These are phyloP conservation scores for Drosophila ambigua DNA, from an alignment of 1,140 invertebrate species.

Conservation along the genomic window DNA sequence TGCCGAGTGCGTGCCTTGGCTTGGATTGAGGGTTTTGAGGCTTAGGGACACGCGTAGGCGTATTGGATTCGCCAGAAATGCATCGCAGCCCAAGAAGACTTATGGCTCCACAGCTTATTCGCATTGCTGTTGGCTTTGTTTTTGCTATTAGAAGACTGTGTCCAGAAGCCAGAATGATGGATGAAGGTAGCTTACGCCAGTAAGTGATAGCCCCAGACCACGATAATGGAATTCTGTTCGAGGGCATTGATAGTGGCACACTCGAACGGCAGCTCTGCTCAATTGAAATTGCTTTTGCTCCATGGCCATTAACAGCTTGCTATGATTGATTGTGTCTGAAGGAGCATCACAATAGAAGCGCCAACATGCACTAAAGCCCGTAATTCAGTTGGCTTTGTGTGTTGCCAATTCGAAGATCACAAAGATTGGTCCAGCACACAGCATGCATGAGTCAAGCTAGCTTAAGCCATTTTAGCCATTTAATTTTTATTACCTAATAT, in stretches of 20 bases:
- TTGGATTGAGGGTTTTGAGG: no score
- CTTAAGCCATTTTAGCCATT: constrained; percentile 42
- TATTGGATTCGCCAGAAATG: no score
- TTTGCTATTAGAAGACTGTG: constrained; percentile 3
- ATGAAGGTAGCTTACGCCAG: constrained; percentile 12
- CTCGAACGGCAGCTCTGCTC: constrained; percentile 18
- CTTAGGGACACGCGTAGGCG: no score
- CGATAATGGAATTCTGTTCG: constrained; percentile 16
- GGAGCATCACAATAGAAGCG: constrained; percentile 17
- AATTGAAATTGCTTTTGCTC: constrained; percentile 36
- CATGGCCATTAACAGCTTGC: constrained; percentile 32
- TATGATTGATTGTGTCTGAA: constrained; percentile 41
- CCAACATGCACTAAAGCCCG: constrained; percentile 6
- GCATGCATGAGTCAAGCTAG: constrained; percentile 29
- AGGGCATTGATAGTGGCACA: neutral
- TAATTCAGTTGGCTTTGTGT: constrained; percentile 25
- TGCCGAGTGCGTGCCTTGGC: no score
- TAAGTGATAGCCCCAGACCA: neutral
- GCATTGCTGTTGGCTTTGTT: neutral
- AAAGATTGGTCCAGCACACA: constrained; percentile 14
- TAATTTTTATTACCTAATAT: constrained; percentile 39
- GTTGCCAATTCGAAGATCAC: constrained; percentile 1
- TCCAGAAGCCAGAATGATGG: constrained; percentile 23
- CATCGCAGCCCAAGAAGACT: no score
- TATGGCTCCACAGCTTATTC: neutral